Conservation (phyloP, 2,113 vertebrate species). For the Hippocampus zosterae region DNA sequence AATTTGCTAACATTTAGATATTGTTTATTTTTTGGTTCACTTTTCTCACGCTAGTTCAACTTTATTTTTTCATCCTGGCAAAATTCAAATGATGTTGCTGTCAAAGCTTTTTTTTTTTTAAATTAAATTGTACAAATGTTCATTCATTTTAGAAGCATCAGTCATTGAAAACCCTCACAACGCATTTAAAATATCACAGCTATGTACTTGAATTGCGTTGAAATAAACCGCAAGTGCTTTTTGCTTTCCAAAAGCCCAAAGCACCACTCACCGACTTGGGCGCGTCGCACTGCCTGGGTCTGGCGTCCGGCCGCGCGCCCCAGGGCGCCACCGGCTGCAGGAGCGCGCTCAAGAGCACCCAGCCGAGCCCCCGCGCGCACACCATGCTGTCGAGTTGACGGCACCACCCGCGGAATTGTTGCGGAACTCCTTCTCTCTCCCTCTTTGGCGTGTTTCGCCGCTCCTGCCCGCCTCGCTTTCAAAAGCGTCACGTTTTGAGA, state of each 20-base stretch:
- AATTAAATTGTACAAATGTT: not conserved
- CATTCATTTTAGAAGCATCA: no score
- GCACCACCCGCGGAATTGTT: constrained; percentile 10
- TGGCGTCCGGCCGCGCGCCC: constrained; percentile 54
- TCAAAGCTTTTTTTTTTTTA: not conserved
- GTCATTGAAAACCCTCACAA: not conserved
- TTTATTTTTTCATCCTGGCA: not conserved
- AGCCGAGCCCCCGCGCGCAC: constrained; percentile 64
- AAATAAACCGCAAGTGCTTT: no score
- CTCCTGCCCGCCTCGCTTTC: constrained; percentile 3
- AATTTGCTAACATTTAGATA: not conserved
- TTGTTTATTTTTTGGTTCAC: no score
- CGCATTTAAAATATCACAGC: not conserved
- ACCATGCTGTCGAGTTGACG: constrained; percentile 61
- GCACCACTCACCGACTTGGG: constrained; percentile 74
- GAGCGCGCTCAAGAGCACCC: constrained; percentile 69
- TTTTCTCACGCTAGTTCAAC: not conserved
- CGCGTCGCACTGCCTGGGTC: constrained; percentile 71
- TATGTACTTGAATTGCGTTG: not conserved
- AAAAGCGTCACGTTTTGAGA: not conserved
- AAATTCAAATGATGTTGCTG: not conserved
- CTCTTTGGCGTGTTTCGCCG: constrained; percentile 27
- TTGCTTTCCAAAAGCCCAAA: no score
- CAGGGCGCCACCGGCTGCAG: constrained; percentile 69
- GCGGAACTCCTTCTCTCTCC: not conserved